phyloP scores from a whole-genome alignment of 2,797 vertebrate species.

The Enoplosus armatus region DNA sequence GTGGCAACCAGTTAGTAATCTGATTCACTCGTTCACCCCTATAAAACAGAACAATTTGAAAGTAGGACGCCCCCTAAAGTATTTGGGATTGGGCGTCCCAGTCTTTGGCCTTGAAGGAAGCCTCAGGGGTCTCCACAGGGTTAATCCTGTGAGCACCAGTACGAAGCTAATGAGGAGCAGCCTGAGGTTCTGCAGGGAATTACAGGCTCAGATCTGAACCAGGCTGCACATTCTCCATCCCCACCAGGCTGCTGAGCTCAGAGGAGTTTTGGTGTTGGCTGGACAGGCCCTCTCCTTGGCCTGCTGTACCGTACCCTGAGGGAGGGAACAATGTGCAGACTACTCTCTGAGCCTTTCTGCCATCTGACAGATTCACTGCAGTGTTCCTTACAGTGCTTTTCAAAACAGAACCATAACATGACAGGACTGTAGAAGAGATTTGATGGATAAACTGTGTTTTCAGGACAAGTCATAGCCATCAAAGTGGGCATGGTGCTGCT shows the following conservation, averaged over 20 bases:
- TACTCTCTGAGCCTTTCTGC: slow-evolving; percentile 20
- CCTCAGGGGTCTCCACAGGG: slow-evolving; percentile 61
- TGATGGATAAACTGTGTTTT: slow-evolving; percentile 44
- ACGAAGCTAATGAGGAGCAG: slow-evolving; percentile 75
- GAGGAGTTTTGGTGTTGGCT: slow-evolving; percentile 49
- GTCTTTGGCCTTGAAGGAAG: slow-evolving; percentile 60
- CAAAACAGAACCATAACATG: slow-evolving; percentile 27
- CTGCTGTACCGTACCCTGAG: slow-evolving; percentile 5
- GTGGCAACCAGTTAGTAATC: neutral
- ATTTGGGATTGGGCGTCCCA: slow-evolving; percentile 13
- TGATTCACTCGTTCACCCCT: neutral
- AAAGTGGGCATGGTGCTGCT: slow-evolving; percentile 30
- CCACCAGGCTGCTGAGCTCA: slow-evolving; percentile 42
- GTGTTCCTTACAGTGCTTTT: slow-evolving; percentile 10
- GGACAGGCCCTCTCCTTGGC: slow-evolving; percentile 25
- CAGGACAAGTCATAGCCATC: slow-evolving; percentile 22
- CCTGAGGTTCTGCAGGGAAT: slow-evolving; percentile 65
- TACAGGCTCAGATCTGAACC: slow-evolving; percentile 57
- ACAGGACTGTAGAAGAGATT: slow-evolving; percentile 14
- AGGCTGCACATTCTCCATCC: slow-evolving; percentile 41
- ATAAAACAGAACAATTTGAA: slow-evolving; percentile 32
- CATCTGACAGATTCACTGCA: slow-evolving; percentile 11
- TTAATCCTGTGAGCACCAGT: slow-evolving; percentile 63
- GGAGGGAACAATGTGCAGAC: slow-evolving; percentile 25
- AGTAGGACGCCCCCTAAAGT: slow-evolving; percentile 21